A percentile compares a stretch with the other conserved stretches of the same genome.
Evolutionary conservation across 2,888 invertebrate genomes (phyloP).

Genomic region (Tolmerus cingulatus): DNA sequence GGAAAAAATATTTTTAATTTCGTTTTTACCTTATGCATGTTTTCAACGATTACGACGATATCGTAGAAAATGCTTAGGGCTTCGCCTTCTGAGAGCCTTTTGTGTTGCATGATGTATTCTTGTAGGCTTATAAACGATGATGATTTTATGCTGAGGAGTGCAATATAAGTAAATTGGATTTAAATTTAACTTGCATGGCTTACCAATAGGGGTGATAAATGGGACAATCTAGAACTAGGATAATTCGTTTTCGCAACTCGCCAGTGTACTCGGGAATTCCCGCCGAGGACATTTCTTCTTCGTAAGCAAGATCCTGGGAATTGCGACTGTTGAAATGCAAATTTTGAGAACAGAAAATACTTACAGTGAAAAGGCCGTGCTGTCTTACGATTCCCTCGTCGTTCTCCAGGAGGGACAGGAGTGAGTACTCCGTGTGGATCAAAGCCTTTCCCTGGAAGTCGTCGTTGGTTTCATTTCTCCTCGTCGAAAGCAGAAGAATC

Average conservation of each 20-base stretch:
- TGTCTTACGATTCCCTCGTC: conserved; percentile 79
- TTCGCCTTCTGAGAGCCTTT: conserved; percentile 77
- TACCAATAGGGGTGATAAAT: conserved; percentile 71
- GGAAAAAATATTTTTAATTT: neutral
- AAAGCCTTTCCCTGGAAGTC: conserved; percentile 81
- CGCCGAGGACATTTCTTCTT: conserved; percentile 68
- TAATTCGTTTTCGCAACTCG: conserved; percentile 68
- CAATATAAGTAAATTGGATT: neutral
- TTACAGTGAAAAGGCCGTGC: conserved; percentile 78
- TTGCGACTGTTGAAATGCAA: neutral
- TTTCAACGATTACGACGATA: conserved; percentile 76
- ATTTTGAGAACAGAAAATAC: neutral
- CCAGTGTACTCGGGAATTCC: conserved; percentile 68
- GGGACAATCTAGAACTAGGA: conserved; percentile 77
- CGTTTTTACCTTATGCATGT: conserved; percentile 72
- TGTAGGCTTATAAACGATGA: conserved; percentile 73
- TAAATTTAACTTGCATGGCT: neutral
- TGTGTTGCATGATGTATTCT: conserved; percentile 79
- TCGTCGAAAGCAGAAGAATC: conserved; percentile 47
- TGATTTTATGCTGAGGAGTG: conserved; percentile 63
- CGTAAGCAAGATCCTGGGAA: conserved; percentile 72
- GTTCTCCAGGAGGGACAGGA: conserved; percentile 73
- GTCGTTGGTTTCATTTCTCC: conserved; percentile 73
- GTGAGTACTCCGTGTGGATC: conserved; percentile 77
- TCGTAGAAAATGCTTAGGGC: conserved; percentile 78